Evolutionary conservation across 2,888 invertebrate species (phyloP).

Genomic region (Patella depressa): DNA sequence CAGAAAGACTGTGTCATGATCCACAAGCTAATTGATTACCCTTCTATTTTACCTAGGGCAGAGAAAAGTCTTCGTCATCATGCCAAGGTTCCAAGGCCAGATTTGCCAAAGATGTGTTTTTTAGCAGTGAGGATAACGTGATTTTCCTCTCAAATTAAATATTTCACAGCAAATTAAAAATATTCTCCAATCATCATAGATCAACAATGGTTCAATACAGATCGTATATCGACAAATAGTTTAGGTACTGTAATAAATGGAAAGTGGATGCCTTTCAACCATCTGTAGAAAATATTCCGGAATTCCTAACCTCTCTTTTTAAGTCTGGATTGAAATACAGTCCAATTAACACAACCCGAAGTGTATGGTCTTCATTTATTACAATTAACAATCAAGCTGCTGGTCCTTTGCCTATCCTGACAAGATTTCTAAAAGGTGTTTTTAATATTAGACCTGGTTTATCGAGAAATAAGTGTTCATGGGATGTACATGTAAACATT

Average conservation of each 20-base stretch:
- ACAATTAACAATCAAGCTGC: conserved; percentile 18
- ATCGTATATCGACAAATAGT: conserved; percentile 24
- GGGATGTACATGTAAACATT: conserved; percentile 30
- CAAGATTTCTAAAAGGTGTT: conserved; percentile 20
- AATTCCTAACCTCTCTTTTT: conserved; percentile 19
- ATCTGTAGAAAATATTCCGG: conserved; percentile 9
- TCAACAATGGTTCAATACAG: conserved; percentile 16
- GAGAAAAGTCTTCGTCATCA: neutral
- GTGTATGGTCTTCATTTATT: conserved; percentile 24
- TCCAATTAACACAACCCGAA: conserved; percentile 22
- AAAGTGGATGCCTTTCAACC: conserved; percentile 17
- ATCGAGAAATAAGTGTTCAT: conserved; percentile 23
- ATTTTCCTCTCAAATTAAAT: neutral
- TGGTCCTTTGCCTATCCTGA: conserved; percentile 28
- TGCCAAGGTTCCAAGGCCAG: neutral
- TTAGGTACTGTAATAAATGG: conserved; percentile 21
- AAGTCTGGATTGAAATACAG: conserved; percentile 23
- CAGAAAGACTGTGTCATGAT: conserved; percentile 22
- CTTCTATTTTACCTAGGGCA: neutral
- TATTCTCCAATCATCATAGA: conserved; percentile 14
- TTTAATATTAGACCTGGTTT: conserved; percentile 28
- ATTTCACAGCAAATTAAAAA: conserved; percentile 7
- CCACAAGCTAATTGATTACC: conserved; percentile 6
- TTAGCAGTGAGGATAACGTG: conserved; percentile 15
- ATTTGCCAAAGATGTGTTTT: conserved; percentile 12